Evolutionary conservation across 1,140 invertebrate species (phyloP), one percentile per base, ranked within the genome.

Genomic region (Diprion similis): DNA sequence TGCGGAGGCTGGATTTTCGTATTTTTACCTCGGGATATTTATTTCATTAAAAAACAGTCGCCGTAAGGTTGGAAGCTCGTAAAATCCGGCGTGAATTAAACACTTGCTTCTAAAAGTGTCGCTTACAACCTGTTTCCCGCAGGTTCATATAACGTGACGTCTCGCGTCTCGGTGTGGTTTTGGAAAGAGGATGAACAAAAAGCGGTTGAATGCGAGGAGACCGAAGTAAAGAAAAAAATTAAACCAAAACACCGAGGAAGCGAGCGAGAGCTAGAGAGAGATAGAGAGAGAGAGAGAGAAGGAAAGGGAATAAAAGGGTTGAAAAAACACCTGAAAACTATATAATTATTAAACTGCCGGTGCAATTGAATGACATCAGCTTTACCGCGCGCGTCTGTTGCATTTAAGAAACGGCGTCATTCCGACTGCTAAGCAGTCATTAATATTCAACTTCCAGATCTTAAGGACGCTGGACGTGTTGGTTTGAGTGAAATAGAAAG

Each of bases 371-470:
- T 19, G 66, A 68, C 66, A 45, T 45, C 17, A 19, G 66, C 17
- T 68, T 68, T 19, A 8, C 51, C 51, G 51, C 51, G 11, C 51
- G 51, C 51, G 51, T 11, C n/a, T 59, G 11, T 1, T 11, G 59
- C 17, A 15, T 17, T 17, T 64, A 68, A 18, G 37, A 45, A 68
- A 45, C 66, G 66, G 66, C 66, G 37, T 45, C 66, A 68, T 68
- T 68, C 17, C 51, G 19, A 45, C 10, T 45, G 66, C 17, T 68
- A 68, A 68, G 71, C 75, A 74, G 77, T 72, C 74, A 77, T 80
- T 79, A 78, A 81, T 79, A 81, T 80, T 81, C 78, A 76, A 78
- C 78, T 78, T 79, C 78, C 77, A 72, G 76, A 77, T 69, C 77
- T 72, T 75, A 75, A 76, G 68, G 46, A 73, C 75, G 51, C 51